Percentiles rank a stretch among this genome's conserved stretches.
phyloP scores from a whole-genome alignment of 2,888 invertebrate genomes.

The Cremastobaeus sp. region DNA sequence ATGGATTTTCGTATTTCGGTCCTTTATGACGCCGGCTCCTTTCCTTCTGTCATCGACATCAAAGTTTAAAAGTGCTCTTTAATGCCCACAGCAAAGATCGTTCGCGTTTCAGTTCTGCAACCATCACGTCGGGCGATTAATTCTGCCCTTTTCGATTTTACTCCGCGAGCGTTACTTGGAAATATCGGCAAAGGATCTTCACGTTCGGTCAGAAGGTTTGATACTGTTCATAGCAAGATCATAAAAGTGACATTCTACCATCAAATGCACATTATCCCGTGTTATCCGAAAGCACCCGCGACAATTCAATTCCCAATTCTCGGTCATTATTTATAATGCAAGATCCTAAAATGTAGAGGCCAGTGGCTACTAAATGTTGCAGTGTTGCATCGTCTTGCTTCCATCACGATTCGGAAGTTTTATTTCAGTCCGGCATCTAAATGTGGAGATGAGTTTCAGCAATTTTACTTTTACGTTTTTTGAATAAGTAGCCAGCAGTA shows the following conservation, averaged over 20 bases:
- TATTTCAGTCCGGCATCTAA: too few species aligned
- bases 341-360: too few species aligned
- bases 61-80: constrained; percentile 45
- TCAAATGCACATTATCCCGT: constrained; percentile 13
- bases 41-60: constrained; percentile 51
- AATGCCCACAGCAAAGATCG: constrained; percentile 45
- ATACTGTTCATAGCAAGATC: constrained; percentile 23
- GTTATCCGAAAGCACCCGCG: background rate
- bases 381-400: too few species aligned
- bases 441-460: too few species aligned
- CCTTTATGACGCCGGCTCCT: constrained; percentile 39
- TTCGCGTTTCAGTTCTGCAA: constrained; percentile 44
- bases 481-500: too few species aligned
- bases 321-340: background rate
- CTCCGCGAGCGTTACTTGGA: constrained; percentile 18
- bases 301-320: background rate
- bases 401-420: too few species aligned
- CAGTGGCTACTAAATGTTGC: too few species aligned
- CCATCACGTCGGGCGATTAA: constrained; percentile 39
- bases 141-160: constrained; percentile 27
- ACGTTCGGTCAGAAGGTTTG: constrained; percentile 20
- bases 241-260: constrained; percentile 23
- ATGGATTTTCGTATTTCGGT: constrained; percentile 24
- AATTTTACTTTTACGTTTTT: too few species aligned
- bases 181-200: constrained; percentile 21